These are phyloP conservation scores for Rostratula benghalensis DNA, from an alignment of 2,113 vertebrate species.

Conservation along the genomic window DNA sequence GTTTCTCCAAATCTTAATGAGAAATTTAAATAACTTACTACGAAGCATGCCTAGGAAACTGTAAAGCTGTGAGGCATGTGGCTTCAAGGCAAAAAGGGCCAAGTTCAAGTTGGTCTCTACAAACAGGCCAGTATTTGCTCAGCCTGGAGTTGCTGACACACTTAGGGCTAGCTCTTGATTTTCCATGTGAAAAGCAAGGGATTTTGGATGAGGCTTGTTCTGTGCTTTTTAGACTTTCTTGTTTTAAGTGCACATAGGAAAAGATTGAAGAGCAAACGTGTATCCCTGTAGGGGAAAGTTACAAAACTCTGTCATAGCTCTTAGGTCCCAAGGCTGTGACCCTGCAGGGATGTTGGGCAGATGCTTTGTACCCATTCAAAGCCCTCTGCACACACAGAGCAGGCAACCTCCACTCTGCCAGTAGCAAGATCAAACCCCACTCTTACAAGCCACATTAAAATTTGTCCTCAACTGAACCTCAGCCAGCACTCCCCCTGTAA, in stretches of 20 bases:
- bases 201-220: neutral
- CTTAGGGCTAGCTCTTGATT: neutral
- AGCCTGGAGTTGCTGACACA: neutral
- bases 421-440: neutral
- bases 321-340: neutral
- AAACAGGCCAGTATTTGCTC: neutral
- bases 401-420: accelerated
- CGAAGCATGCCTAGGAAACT: neutral
- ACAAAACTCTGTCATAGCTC: neutral
- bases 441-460: neutral
- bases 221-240: neutral
- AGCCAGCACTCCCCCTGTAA: neutral
- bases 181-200: neutral
- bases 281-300: neutral
- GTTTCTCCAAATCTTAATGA: constrained; percentile 51
- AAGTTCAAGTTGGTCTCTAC: neutral
- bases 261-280: neutral
- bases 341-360: neutral
- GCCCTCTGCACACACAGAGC: neutral
- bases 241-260: neutral
- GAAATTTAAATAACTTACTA: constrained; percentile 38
- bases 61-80: neutral
- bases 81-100: neutral
- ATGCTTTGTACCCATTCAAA: neutral
- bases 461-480: neutral